Evolutionary conservation across 1,140 invertebrate genomes (phyloP).

Genomic region (Potamilus streckersoni): DNA sequence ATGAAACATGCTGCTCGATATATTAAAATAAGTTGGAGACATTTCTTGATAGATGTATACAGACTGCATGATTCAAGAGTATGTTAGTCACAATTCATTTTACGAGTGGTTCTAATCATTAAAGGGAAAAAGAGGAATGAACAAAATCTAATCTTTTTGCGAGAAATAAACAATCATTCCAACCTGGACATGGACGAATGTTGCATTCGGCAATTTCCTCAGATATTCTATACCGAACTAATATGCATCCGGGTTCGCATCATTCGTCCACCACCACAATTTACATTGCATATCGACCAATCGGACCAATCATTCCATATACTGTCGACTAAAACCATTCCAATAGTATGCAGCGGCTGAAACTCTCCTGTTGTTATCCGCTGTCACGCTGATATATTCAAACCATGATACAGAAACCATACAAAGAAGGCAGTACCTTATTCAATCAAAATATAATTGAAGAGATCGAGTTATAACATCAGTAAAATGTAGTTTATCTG

Average conservation of each 20-base stretch:
- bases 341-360: not conserved
- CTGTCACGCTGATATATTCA: too few species aligned
- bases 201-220: conserved; percentile 33
- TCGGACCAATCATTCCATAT: conserved; percentile 69
- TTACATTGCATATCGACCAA: conserved; percentile 90
- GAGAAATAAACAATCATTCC: not conserved
- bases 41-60: too few species aligned
- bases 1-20: too few species aligned
- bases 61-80: too few species aligned
- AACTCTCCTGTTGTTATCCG: too few species aligned
- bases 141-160: not conserved
- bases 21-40: too few species aligned
- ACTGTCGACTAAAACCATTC: conserved; percentile 50
- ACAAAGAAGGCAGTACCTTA: too few species aligned
- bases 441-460: too few species aligned
- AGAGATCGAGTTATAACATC: too few species aligned
- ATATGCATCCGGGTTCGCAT: conserved; percentile 70
- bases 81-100: not conserved
- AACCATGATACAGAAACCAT: too few species aligned
- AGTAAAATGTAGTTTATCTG: too few species aligned
- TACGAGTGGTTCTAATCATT: not conserved
- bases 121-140: not conserved
- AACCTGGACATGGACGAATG: conserved; percentile 44
- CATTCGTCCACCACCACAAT: conserved; percentile 87
- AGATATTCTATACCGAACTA: conserved; percentile 23